These are phyloP conservation scores for Chaunax sp. DNA, from an alignment of 2,797 vertebrate genomes.

Conservation along the genomic window DNA sequence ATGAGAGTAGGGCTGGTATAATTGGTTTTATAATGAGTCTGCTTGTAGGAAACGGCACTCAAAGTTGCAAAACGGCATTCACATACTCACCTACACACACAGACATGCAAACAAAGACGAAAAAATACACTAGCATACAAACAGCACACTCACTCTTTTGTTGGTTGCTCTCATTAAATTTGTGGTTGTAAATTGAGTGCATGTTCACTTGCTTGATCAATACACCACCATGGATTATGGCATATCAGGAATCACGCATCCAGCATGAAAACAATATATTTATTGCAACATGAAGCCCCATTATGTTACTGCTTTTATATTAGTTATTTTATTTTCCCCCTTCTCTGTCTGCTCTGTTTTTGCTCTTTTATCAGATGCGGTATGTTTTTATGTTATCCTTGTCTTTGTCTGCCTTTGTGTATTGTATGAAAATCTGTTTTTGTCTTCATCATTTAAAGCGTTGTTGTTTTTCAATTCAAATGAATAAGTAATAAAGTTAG, in stretches of 20 bases:
- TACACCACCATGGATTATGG: conserved; percentile 5
- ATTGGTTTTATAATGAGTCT: conserved; percentile 81
- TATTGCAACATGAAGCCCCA: neutral
- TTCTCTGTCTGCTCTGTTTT: too few species aligned
- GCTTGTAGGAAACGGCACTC: conserved; percentile 63
- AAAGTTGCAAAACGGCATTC: conserved; percentile 37
- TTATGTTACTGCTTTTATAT: neutral
- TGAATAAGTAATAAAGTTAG: too few species aligned
- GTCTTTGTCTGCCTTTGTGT: neutral
- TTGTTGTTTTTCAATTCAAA: too few species aligned
- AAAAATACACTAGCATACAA: too few species aligned
- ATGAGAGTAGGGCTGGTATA: conserved; percentile 74
- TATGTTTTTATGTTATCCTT: too few species aligned
- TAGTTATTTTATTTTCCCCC: too few species aligned
- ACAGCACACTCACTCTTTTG: neutral
- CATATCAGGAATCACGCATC: conserved; percentile 13
- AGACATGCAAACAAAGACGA: too few species aligned
- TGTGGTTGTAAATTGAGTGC: conserved; percentile 22
- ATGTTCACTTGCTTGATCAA: conserved; percentile 33
- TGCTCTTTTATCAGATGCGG: too few species aligned
- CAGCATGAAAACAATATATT: neutral
- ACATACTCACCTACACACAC: neutral
- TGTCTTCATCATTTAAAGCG: neutral
- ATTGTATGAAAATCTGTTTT: neutral
- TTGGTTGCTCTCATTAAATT: conserved; percentile 26